These are phyloP conservation scores for Acleris laterana DNA, from an alignment of 2,888 invertebrate species.

Conservation along the genomic window DNA sequence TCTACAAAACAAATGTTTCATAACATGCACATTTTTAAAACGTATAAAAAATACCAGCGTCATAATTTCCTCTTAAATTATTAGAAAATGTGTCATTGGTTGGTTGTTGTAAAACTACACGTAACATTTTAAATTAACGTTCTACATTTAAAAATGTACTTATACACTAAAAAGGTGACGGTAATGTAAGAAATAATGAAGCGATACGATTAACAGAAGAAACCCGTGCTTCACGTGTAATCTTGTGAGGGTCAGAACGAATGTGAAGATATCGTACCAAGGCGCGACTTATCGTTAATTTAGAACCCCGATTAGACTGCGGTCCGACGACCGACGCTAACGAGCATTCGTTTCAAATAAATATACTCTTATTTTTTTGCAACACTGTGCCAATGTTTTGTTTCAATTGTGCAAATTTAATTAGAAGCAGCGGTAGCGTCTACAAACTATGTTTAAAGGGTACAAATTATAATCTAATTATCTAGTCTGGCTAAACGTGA, in stretches of 20 bases:
- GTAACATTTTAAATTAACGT: neutral
- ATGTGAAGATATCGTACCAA: conserved; percentile 76
- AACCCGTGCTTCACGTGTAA: conserved; percentile 71
- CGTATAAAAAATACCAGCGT: too few relatives aligned
- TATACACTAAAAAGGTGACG: conserved; percentile 16
- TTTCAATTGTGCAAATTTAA: conserved; percentile 75
- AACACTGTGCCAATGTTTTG: conserved; percentile 76
- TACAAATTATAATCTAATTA: conserved; percentile 7
- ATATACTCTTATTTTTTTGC: conserved; percentile 76
- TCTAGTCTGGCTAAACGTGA: neutral
- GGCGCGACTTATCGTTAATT: conserved; percentile 80
- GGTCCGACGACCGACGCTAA: conserved; percentile 73
- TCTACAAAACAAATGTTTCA: too few relatives aligned
- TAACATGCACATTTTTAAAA: too few relatives aligned
- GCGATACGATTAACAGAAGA: conserved; percentile 64
- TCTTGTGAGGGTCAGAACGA: conserved; percentile 73
- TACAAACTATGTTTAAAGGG: neutral
- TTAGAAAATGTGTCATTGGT: too few relatives aligned
- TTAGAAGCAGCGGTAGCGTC: conserved; percentile 53
- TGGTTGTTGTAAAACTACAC: too few relatives aligned
- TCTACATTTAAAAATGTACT: neutral
- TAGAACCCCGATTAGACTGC: conserved; percentile 80
- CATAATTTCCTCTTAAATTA: too few relatives aligned
- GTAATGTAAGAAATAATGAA: conserved; percentile 47
- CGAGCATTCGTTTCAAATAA: conserved; percentile 73